Evolutionary conservation across 2,888 invertebrate species (phyloP).

Genomic region (Plutella xylostella): DNA sequence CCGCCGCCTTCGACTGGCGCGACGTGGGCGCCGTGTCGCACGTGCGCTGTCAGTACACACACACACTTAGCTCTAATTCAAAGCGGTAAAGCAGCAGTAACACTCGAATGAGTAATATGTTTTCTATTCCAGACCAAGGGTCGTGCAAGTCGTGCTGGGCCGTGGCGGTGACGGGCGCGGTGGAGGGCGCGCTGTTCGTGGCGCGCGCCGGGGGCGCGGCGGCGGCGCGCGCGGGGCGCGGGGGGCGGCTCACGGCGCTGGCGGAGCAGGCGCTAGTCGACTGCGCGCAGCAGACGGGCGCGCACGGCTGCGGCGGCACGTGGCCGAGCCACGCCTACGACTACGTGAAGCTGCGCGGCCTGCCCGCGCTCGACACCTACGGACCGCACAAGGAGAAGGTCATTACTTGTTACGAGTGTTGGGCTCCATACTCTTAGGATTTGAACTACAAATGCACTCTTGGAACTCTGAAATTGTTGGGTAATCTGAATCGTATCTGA

Average conservation of each 20-base stretch:
- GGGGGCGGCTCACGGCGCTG: constrained; percentile 39
- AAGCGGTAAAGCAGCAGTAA: too few species aligned
- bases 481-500: too few species aligned
- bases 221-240: too few species aligned
- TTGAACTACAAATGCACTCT: too few species aligned
- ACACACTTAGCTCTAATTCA: too few species aligned
- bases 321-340: constrained; percentile 50
- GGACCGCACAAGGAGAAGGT: constrained; percentile 34
- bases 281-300: constrained; percentile 46
- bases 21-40: constrained; percentile 42
- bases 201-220: too few species aligned
- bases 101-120: not conserved
- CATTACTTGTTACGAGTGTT: too few species aligned
- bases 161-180: constrained; percentile 49
- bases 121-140: constrained; percentile 35
- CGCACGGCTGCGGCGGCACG: constrained; percentile 40
- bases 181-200: constrained; percentile 56
- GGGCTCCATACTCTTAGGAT: too few species aligned
- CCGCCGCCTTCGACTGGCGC: constrained; percentile 48
- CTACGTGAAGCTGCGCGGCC: constrained; percentile 38
- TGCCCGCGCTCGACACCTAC: constrained; percentile 39
- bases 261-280: constrained; percentile 52
- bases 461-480: too few species aligned
- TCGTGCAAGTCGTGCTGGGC: constrained; percentile 55
- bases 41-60: constrained; percentile 36